Evolutionary conservation across 2,113 vertebrate genomes (phyloP), one percentile per base, ranked within the genome.

Genomic region (Aphyosemion australe): DNA sequence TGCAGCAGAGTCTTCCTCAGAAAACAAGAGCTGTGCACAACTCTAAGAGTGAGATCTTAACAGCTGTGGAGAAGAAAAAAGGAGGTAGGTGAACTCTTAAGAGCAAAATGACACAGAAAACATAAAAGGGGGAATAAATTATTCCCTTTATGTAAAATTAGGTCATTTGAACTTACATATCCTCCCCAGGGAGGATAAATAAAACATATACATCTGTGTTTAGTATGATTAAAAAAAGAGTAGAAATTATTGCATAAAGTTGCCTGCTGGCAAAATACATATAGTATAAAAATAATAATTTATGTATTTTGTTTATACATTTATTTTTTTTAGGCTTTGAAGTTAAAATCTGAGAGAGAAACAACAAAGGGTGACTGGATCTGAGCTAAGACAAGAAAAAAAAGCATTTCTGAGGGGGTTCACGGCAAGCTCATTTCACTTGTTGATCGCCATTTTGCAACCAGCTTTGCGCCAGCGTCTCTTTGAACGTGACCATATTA

Each of bases 361-460:
- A 45, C 43, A 60, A 55, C 18, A 16, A 20, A 34, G 7, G 61
- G 32, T 52, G 61, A 67, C 51, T 31, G 13, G 53, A 76, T 55
- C 19, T 32, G 54, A 26, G 12, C n/a, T 19, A 31, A 51, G 32
- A 43, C 21, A 45, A 19, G 8, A 21, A 20, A 56, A 56, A 71
- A n/a, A 34, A 56, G 51, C 14, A 8, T 74, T 12, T 77, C 16
- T 41, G 47, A n/a, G 57, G 57, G 72, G 69, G 61, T 67, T 66
- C 65, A 47, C 58, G 14, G 57, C 12, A 6, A 21, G 56, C 59
- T 76, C 71, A n/a, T 75, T 78, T 82, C 14, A 86, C 76, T 81
- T 81, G 76, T 82, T 85, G 80, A 84, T 79, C 79, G 78, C 75
- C 86, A 86, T 87, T 90, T 88, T 87, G 73, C 54, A 20, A 9